These are phyloP conservation scores for Potorous gilbertii DNA, from an alignment of 2,797 vertebrate species.

Conservation along the genomic window DNA sequence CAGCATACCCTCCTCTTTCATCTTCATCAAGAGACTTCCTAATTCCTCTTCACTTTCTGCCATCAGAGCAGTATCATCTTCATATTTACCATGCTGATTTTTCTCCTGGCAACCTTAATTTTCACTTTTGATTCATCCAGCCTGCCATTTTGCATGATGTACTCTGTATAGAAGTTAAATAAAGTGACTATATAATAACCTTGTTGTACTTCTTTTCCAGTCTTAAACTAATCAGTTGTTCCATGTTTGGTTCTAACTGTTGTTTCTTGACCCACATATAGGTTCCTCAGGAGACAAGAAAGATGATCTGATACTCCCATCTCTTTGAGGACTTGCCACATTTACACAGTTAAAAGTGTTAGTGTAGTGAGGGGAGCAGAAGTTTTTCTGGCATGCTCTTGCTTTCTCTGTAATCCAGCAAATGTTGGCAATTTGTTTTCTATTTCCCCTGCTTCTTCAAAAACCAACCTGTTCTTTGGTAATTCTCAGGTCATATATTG, in stretches of 20 bases:
- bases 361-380: neutral
- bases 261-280: neutral
- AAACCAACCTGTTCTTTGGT: neutral
- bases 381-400: neutral
- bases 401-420: neutral
- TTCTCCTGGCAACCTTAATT: neutral
- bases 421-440: neutral
- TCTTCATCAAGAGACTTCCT: neutral
- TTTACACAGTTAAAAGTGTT: neutral
- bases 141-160: neutral
- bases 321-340: neutral
- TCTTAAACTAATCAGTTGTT: neutral
- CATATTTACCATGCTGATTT: neutral
- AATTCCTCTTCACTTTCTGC: neutral
- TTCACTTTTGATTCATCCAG: too few relatives aligned
- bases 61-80: neutral
- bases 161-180: neutral
- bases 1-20: neutral
- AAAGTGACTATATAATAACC: neutral
- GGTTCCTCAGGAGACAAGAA: neutral
- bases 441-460: neutral
- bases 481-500: neutral
- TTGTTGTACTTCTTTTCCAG: neutral
- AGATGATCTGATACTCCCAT: neutral
- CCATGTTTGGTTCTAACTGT: neutral